phyloP scores from a whole-genome alignment of 2,113 vertebrate genomes.

The Okapia johnstoni region DNA sequence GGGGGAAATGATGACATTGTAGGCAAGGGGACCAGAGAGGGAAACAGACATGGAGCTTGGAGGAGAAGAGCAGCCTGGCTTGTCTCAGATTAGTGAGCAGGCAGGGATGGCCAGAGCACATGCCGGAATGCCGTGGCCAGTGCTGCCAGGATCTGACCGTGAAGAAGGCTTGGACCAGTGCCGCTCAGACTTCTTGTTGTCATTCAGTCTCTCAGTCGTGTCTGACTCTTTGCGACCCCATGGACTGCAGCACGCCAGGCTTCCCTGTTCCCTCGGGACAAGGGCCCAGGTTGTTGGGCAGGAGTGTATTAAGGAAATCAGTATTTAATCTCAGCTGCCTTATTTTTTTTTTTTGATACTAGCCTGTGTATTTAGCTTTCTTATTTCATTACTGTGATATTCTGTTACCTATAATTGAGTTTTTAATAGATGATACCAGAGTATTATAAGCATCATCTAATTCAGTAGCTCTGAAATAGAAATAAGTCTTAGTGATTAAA shows the following conservation, averaged over 20 bases:
- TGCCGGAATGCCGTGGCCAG: neutral
- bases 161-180: neutral
- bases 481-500: slow-evolving; percentile 12
- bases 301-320: neutral
- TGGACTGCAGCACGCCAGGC: neutral
- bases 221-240: neutral
- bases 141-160: neutral
- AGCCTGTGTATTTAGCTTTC: neutral
- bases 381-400: neutral
- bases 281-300: neutral
- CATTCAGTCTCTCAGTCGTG: neutral
- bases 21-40: neutral
- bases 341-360: neutral
- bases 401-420: slow-evolving; percentile 13
- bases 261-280: neutral
- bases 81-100: neutral
- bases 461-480: slow-evolving; percentile 1
- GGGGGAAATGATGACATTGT: neutral
- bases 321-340: neutral
- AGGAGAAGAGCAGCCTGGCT: neutral
- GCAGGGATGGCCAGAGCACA: neutral
- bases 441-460: neutral
- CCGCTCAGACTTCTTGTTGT: neutral
- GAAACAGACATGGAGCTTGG: neutral
- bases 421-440: slow-evolving; percentile 26